Evolutionary conservation across 2,797 vertebrate genomes (phyloP), one percentile per base, ranked within the genome.

Genomic region (Paedocypris micromegethes): DNA sequence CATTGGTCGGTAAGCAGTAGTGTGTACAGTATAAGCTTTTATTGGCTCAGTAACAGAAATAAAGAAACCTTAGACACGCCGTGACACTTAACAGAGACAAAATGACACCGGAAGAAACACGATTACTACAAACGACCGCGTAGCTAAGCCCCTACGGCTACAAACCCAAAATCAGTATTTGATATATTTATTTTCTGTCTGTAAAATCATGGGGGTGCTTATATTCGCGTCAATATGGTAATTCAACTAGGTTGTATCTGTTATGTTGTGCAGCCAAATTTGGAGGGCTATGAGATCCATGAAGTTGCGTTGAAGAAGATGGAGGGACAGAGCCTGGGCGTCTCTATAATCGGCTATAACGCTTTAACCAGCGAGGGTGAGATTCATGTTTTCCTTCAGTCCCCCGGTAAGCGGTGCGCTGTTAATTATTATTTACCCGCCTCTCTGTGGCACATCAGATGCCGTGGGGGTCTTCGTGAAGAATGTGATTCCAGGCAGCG

Each of bases 391-490:
- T 51, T 7, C 6, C 49, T 40, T n/a, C 5, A 5, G 41, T 41
- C 23, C 51, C 4, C 38, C 5, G 39, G 38, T 9, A 64, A 48
- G 58, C n/a, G 46, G 55, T 56, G 3, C 4, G 38, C 8, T 58
- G 38, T 67, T 53, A 63, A 62, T 56, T 7, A 52, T 8, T 45
- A n/a, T 58, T 5, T 55, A 23, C 51, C 3, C 52, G 0, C 55
- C 0, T 62, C 4, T 66, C 37, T 67, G 44, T 70, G 50, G 45
- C 38, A 38, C 9, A n/a, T 3, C 86, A 91, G 95, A 95, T 66
- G 87, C 91, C 7, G 91, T 95, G 0, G 96, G 96, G 9, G 93
- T 97, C 80, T 97, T 93, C 47, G 93, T 98, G 69, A 98, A 98
- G 81, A 90, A 90, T 0, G 80, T 98, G 47, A 90, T 98, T 69